These are phyloP conservation scores for Neoarius graeffei DNA, from an alignment of 2,113 vertebrate species.

Conservation along the genomic window DNA sequence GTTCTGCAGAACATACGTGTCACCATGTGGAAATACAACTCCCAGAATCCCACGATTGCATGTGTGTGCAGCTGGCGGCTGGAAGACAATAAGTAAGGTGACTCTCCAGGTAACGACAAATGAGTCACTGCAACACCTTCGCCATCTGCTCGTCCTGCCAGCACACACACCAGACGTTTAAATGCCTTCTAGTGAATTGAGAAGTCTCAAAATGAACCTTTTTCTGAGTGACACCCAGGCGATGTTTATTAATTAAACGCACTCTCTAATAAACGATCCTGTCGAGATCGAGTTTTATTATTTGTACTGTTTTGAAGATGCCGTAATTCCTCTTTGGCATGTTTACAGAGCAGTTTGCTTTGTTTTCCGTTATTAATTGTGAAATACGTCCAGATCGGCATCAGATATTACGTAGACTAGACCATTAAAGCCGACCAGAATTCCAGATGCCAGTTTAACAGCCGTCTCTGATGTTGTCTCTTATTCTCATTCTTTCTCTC, in stretches of 20 bases:
- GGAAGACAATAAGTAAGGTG: slow-evolving; percentile 68
- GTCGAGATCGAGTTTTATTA: not conserved
- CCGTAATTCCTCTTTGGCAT: not conserved
- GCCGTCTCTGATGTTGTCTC: slow-evolving; percentile 12
- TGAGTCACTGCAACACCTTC: not conserved
- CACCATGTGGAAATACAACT: slow-evolving; percentile 48
- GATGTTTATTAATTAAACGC: no score
- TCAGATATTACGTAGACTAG: no score
- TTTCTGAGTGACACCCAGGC: no score
- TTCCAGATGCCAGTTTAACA: not conserved
- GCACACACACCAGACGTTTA: not conserved
- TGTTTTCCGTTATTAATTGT: not conserved
- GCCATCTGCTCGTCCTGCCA: not conserved
- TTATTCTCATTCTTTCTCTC: not conserved
- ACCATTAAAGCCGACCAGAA: slow-evolving; percentile 6
- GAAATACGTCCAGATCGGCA: not conserved
- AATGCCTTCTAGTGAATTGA: not conserved
- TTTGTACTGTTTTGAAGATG: not conserved
- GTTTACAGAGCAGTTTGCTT: not conserved
- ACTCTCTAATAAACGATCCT: not conserved
- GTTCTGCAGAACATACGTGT: not conserved
- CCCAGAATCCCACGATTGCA: slow-evolving; percentile 63
- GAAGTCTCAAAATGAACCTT: not conserved
- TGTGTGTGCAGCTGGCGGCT: slow-evolving; percentile 65
- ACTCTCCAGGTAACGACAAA: slow-evolving; percentile 57